Evolutionary conservation across 2,797 vertebrate species (phyloP).

Genomic region (Eidolon dupreanum): DNA sequence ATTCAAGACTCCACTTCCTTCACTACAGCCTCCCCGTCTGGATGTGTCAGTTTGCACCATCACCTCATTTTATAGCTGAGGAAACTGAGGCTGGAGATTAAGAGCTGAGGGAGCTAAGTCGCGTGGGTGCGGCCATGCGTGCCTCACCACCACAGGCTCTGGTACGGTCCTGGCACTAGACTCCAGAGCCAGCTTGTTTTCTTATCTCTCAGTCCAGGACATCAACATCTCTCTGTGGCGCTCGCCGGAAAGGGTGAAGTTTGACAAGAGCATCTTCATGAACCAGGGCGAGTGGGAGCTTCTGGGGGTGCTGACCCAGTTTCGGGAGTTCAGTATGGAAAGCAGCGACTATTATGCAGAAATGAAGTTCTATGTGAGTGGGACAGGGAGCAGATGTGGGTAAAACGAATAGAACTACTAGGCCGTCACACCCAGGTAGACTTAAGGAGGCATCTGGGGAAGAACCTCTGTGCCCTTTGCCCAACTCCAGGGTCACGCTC

Average conservation of each 20-base stretch:
- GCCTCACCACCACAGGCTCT: neutral
- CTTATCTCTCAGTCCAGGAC: slow-evolving; percentile 90
- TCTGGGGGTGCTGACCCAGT: slow-evolving; percentile 91
- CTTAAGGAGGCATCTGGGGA: neutral
- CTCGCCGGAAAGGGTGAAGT: slow-evolving; percentile 91
- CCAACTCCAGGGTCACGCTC: neutral
- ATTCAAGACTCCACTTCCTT: neutral
- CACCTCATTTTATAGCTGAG: neutral
- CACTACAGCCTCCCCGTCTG: neutral
- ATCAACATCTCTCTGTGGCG: slow-evolving; percentile 97
- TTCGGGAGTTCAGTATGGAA: slow-evolving; percentile 93
- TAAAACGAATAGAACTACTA: no score
- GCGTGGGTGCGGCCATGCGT: accelerated
- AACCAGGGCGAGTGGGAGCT: slow-evolving; percentile 99
- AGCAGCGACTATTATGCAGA: slow-evolving; percentile 91
- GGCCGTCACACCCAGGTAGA: accelerated
- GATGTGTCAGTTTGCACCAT: neutral
- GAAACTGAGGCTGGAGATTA: neutral
- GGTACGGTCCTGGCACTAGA: accelerated
- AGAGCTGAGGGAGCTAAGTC: neutral
- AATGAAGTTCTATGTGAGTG: slow-evolving; percentile 96
- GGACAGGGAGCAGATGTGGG: neutral
- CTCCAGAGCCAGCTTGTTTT: neutral
- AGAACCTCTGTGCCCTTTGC: accelerated
- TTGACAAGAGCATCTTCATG: slow-evolving; percentile 94